Percentiles rank a stretch among this genome's conserved stretches.
Evolutionary conservation across 1,140 invertebrate species (phyloP).

Genomic region (Augochlora pura): DNA sequence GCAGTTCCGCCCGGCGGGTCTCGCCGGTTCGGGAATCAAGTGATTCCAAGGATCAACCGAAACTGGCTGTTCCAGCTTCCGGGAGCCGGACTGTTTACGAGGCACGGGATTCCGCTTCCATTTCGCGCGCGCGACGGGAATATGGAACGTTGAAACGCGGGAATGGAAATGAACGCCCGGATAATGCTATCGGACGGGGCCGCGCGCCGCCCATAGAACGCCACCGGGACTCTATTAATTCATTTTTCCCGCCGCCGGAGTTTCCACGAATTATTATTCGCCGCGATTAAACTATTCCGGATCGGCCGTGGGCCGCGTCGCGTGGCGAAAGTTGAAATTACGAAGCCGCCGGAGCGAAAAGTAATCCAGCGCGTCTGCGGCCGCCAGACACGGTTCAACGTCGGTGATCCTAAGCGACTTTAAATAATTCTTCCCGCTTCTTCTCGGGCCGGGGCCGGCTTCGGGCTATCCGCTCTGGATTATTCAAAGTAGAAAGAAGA

Average conservation of each 20-base stretch:
- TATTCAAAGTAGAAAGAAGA: constrained; percentile 27
- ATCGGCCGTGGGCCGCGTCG: no score
- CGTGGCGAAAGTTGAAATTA: no score
- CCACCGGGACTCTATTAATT: no score
- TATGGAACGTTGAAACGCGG: not conserved
- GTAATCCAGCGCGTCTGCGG: no score
- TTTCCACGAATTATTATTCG: no score
- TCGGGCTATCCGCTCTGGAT: constrained; percentile 14
- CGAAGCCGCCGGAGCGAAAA: no score
- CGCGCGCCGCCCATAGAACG: no score
- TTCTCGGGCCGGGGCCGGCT: not conserved
- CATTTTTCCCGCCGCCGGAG: no score
- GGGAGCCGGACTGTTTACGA: constrained; percentile 22
- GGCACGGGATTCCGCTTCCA: not conserved
- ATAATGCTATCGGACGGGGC: no score
- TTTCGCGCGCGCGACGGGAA: not conserved
- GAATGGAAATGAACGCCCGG: not conserved
- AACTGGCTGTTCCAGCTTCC: constrained; percentile 10
- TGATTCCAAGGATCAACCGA: constrained; percentile 45
- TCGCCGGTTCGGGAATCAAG: constrained; percentile 37
- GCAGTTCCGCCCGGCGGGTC: constrained; percentile 11
- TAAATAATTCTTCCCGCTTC: constrained; percentile 28
- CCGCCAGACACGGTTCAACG: constrained; percentile 13
- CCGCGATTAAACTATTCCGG: no score
- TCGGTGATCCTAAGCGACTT: constrained; percentile 35